Evolutionary conservation across 2,797 vertebrate species (phyloP), one percentile per base, ranked within the genome.

Genomic region (Sylvilagus floridanus): DNA sequence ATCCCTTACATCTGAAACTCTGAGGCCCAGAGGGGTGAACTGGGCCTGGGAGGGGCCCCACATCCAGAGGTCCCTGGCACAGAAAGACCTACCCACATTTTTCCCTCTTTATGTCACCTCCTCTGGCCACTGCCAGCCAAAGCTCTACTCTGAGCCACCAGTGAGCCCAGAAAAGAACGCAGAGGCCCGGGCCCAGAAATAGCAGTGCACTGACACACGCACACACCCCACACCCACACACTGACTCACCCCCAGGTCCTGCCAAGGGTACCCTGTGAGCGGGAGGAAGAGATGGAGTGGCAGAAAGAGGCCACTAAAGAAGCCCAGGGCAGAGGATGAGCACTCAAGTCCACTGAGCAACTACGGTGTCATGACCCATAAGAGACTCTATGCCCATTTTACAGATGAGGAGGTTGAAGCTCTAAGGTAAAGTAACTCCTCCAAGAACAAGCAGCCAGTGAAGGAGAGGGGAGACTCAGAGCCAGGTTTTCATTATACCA

Each of bases 171-270:
- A 84, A 92, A 90, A 91, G 63, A 89, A 94, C 66, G 65, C 77
- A 22, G n/a, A 96, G 88, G 88, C 75, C 92, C 47, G 16, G 30
- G 88, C 88, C 87, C 78, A 92, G 72, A 52, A 92, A 90, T 28
- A 68, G 52, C 19, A 57, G 54, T 57, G 54, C 54, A 57, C 54
- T 57, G 42, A 68, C n/a, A 19, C 1, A 14, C 14, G 63, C 30
- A 24, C 30, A 21, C 11, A 28, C 21, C n/a, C n/a, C 81, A 81
- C 54, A 83, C 26, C 7, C 75, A 47, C 30, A 14, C 30, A 32
- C 13, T 71, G 79, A 86, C 81, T 93, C 82, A 60, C 42, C 83
- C 62, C 63, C 19, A 11, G 37, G 22, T 21, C 87, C 81, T 32
- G 13, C 75, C 93, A 84, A 69, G 47, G 71, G 71, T 24, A 52